Evolutionary conservation across 2,113 vertebrate species (phyloP).

Genomic region (Equus przewalskii): DNA sequence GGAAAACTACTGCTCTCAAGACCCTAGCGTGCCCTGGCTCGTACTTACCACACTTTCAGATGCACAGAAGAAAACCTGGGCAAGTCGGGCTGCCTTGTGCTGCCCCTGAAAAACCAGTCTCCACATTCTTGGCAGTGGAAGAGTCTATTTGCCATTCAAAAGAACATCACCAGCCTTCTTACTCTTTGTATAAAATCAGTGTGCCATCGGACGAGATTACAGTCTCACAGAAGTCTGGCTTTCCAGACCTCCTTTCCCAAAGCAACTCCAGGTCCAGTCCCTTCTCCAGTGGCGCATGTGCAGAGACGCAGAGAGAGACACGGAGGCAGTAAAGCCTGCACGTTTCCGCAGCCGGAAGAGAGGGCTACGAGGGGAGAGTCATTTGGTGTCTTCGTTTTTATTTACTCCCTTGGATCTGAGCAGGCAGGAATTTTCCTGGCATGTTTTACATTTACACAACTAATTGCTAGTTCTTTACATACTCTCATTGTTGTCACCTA

Average conservation of each 20-base stretch:
- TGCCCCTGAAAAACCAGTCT: conserved; percentile 30
- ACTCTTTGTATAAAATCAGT: conserved; percentile 50
- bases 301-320: conserved; percentile 1
- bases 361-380: neutral
- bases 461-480: neutral
- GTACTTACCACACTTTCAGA: neutral
- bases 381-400: neutral
- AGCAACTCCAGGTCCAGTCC: neutral
- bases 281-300: neutral
- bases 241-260: neutral
- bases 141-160: conserved; percentile 66
- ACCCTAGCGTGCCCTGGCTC: neutral
- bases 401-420: neutral
- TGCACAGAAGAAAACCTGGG: neutral
- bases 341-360: neutral
- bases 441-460: neutral
- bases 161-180: conserved; percentile 24
- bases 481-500: neutral
- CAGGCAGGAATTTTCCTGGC: neutral
- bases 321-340: neutral
- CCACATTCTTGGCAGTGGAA: neutral
- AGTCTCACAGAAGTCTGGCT: conserved; percentile 39
- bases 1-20: neutral
- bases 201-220: conserved; percentile 6
- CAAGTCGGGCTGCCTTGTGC: neutral